phyloP scores from a whole-genome alignment of 1,140 invertebrate genomes.

The Danaus plexippus region DNA sequence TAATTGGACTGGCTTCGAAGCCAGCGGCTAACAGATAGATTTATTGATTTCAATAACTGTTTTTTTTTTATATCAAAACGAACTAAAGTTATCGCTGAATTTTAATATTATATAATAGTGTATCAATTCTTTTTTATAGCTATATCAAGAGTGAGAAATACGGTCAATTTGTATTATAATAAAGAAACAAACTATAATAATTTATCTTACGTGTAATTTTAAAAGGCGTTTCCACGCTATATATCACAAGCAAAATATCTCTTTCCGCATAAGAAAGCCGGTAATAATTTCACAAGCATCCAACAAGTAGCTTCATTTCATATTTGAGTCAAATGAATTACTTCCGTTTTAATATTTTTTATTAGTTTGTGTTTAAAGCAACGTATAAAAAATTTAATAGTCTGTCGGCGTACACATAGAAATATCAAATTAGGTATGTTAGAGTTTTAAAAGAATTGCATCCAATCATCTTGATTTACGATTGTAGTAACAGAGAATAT shows the following conservation, averaged over 20 bases:
- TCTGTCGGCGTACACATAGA: slow-evolving; percentile 5
- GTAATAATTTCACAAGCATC: slow-evolving; percentile 18
- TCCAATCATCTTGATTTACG: too few species aligned
- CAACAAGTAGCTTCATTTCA: slow-evolving; percentile 20
- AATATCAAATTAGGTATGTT: too few species aligned
- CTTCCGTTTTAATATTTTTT: slow-evolving; percentile 17
- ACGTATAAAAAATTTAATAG: too few species aligned
- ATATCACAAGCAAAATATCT: slow-evolving; percentile 10
- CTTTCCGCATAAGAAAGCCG: slow-evolving; percentile 15
- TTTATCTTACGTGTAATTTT: too few species aligned
- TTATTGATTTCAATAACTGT: slow-evolving; percentile 65
- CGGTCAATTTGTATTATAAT: too few species aligned
- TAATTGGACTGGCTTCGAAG: slow-evolving; percentile 62
- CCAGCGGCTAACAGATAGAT: slow-evolving; percentile 58
- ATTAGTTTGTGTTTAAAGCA: slow-evolving; percentile 6
- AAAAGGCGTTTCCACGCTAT: slow-evolving; percentile 13
- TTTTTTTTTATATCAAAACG: slow-evolving; percentile 25
- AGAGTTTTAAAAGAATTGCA: too few species aligned
- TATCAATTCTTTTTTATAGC: too few species aligned
- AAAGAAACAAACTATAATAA: too few species aligned
- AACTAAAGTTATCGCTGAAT: too few species aligned
- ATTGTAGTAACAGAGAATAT: too few species aligned
- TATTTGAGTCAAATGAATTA: slow-evolving; percentile 21
- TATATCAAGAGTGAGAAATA: too few species aligned
- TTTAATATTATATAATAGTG: too few species aligned